Evolutionary conservation across 2,888 invertebrate genomes (phyloP).

Genomic region (Pachliopta kotzebuea): DNA sequence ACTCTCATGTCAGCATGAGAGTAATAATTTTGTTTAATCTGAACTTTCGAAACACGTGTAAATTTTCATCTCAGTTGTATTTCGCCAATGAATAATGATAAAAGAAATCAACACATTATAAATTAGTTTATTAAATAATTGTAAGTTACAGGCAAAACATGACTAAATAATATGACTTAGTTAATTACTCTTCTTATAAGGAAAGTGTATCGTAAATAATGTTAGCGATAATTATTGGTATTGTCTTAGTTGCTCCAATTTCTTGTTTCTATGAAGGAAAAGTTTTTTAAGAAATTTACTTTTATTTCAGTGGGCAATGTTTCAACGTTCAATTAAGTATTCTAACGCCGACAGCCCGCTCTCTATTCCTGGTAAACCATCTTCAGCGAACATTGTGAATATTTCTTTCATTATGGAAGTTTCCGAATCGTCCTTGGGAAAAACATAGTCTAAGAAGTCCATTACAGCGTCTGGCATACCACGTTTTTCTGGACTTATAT

Average conservation of each 20-base stretch:
- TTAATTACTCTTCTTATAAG: slow-evolving; percentile 7
- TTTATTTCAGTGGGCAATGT: slow-evolving; percentile 5
- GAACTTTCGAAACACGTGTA: too few species aligned
- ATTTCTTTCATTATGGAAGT: slow-evolving; percentile 58
- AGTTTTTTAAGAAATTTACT: slow-evolving; percentile 33
- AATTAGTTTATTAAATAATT: neutral
- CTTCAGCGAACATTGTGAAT: slow-evolving; percentile 54
- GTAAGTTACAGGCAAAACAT: slow-evolving; percentile 15
- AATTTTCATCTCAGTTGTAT: neutral
- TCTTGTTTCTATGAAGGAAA: neutral
- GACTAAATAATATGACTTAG: slow-evolving; percentile 19
- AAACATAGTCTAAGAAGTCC: slow-evolving; percentile 56
- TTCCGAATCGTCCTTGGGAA: slow-evolving; percentile 63
- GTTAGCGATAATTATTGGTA: slow-evolving; percentile 3
- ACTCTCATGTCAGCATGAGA: too few species aligned
- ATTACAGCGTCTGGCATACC: slow-evolving; percentile 55
- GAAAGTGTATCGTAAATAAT: slow-evolving; percentile 1
- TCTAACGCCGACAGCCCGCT: slow-evolving; percentile 40
- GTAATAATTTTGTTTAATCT: too few species aligned
- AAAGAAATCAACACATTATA: neutral
- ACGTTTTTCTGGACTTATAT: slow-evolving; percentile 39
- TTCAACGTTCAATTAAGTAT: slow-evolving; percentile 37
- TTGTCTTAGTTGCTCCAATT: neutral
- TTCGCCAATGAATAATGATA: neutral
- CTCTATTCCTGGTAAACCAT: slow-evolving; percentile 37